These are phyloP conservation scores for Tinamus guttatus DNA, from an alignment of 2,113 vertebrate species.

Conservation along the genomic window DNA sequence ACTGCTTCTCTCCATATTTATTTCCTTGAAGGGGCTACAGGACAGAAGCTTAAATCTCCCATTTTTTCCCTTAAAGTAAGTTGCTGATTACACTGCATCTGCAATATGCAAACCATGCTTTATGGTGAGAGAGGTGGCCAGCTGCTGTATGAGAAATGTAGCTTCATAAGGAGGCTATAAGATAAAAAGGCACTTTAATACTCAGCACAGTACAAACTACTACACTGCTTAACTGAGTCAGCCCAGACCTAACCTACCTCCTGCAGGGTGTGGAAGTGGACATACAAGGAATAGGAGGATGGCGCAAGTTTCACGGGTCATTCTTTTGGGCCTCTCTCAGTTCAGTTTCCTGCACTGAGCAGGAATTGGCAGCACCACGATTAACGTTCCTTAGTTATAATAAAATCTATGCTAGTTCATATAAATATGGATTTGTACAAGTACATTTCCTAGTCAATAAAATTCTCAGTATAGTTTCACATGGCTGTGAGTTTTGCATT, in stretches of 20 bases:
- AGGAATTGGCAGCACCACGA: neutral
- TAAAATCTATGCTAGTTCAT: neutral
- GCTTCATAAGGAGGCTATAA: neutral
- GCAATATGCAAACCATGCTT: neutral
- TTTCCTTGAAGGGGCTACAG: neutral
- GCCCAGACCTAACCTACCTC: neutral
- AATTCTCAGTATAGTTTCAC: neutral
- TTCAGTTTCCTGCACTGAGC: neutral
- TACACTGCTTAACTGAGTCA: neutral
- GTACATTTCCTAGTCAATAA: neutral
- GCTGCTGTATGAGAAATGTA: neutral
- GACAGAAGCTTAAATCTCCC: neutral
- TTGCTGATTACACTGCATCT: neutral
- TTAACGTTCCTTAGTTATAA: neutral
- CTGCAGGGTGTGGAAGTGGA: neutral
- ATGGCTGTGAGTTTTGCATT: neutral
- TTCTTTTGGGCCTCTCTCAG: neutral
- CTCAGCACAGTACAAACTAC: neutral
- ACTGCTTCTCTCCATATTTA: neutral
- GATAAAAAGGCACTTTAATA: neutral
- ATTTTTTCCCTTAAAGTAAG: neutral
- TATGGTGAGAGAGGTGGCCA: accelerated
- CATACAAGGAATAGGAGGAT: neutral
- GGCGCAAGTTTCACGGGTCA: neutral
- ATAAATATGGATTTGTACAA: neutral